Conservation (phyloP, 2,113 vertebrate genomes). For the Silurus glanis region DNA sequence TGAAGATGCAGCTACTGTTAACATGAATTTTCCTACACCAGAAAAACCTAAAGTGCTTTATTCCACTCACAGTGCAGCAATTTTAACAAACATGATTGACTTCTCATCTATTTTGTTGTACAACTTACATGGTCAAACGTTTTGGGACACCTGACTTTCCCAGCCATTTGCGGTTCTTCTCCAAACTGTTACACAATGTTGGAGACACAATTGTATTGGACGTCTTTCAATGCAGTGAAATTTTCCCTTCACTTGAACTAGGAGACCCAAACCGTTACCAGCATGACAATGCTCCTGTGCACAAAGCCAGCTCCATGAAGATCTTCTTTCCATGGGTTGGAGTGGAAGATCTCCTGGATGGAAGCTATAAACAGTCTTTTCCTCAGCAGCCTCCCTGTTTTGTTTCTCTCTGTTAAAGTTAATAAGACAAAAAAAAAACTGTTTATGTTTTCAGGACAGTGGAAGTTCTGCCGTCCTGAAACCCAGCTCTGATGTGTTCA, state of each 20-base stretch:
- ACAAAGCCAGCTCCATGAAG: too few species aligned
- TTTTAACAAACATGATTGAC: neutral
- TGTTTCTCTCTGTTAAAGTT: neutral
- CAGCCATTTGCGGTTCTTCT: too few species aligned
- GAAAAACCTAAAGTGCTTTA: neutral
- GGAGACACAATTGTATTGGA: too few species aligned
- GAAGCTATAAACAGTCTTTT: neutral
- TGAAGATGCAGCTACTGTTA: neutral
- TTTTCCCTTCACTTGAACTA: too few species aligned
- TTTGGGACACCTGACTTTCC: too few species aligned
- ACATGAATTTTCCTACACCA: neutral
- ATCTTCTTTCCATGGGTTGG: too few species aligned
- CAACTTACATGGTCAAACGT: neutral
- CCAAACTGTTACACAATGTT: too few species aligned
- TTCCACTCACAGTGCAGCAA: neutral
- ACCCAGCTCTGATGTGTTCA: neutral
- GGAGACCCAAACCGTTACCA: too few species aligned
- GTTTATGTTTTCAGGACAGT: neutral
- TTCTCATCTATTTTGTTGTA: neutral
- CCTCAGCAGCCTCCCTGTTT: neutral
- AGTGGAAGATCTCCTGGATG: too few species aligned
- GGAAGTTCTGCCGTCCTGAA: neutral
- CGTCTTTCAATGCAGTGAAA: too few species aligned
- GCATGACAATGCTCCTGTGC: too few species aligned
- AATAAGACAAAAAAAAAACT: neutral